phyloP scores from a whole-genome alignment of 2,888 invertebrate genomes.

The Autographa pulchrina region DNA sequence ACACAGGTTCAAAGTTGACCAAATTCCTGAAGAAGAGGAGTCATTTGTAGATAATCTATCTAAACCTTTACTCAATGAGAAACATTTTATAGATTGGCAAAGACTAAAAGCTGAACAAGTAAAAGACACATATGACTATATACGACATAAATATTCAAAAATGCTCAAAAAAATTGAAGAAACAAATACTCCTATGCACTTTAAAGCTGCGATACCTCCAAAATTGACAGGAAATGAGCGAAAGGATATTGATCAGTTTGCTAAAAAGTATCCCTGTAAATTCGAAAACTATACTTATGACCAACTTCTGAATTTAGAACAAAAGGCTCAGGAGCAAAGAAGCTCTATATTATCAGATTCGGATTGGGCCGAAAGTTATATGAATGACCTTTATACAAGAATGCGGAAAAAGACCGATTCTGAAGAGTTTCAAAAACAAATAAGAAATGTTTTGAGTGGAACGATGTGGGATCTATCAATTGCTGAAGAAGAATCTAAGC shows the following conservation, averaged over 20 bases:
- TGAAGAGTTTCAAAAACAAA: slow-evolving; percentile 84
- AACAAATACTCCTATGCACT: slow-evolving; percentile 63
- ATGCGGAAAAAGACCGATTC: slow-evolving; percentile 79
- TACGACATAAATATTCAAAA: slow-evolving; percentile 82
- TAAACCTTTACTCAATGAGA: slow-evolving; percentile 81
- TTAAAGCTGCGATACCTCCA: slow-evolving; percentile 49
- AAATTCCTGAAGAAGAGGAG: slow-evolving; percentile 72
- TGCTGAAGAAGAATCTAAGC: slow-evolving; percentile 85
- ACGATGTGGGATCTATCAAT: slow-evolving; percentile 88
- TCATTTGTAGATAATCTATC: slow-evolving; percentile 81
- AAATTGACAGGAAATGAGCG: slow-evolving; percentile 67
- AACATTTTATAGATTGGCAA: slow-evolving; percentile 89
- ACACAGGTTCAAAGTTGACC: slow-evolving; percentile 77
- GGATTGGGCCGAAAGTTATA: slow-evolving; percentile 84
- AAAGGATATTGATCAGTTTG: slow-evolving; percentile 79
- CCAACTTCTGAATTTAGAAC: slow-evolving; percentile 76
- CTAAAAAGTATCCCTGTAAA: slow-evolving; percentile 75
- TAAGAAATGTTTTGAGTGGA: slow-evolving; percentile 84
- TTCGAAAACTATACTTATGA: slow-evolving; percentile 82
- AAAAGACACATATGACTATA: slow-evolving; percentile 80
- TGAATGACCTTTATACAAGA: slow-evolving; percentile 85
- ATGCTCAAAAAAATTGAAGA: slow-evolving; percentile 76
- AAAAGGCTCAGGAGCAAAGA: slow-evolving; percentile 70
- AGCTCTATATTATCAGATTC: slow-evolving; percentile 72
- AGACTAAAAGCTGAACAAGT: slow-evolving; percentile 84